Evolutionary conservation across 2,113 vertebrate genomes (phyloP), one percentile per base, ranked within the genome.

Genomic region (Cryptoleucopteryx plumbea): DNA sequence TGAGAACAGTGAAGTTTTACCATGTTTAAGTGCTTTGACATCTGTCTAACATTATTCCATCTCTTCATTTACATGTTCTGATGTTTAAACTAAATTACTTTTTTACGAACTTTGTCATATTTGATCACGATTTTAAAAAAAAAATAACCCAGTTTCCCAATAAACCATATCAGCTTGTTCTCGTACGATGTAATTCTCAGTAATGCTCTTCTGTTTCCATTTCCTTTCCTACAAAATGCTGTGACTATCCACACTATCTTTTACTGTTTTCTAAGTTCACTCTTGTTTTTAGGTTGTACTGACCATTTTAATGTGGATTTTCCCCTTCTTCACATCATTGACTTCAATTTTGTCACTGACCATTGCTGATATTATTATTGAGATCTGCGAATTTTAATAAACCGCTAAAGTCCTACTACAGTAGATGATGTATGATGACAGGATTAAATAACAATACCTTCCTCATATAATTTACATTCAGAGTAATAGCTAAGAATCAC

Each of bases 41-140:
- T 32, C 38, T 32, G 11, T 61, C 20, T 67, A 50, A n/a, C 26
- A 4, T 55, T 88, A 6, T 92, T 72, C 10, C 7, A 61, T 13
- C 13, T 74, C 21, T 73, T 66, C 4, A 32, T 66, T 92, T 70
- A 29, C 13, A 12, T 25, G 11, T 70, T 73, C 16, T 75, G 32
- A 63, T 38, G 2, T 38, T 86, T 91, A 92, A 89, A 62, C 20
- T 48, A 68, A 61, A 48, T 48, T 63, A 45, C 0, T 1, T 32
- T 59, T 86, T 47, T 81, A 86, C 9, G 62, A 88, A 62, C 21
- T 47, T 53, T 61, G 21, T 88, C 38, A 42, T 58, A 63, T n/a
- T 68, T 88, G 21, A 45, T 83, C 10, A 34, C 0, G 0, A 13
- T 48, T 47, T 59, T 55, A 45, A 4, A 4, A 0, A n/a, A 55